These are phyloP conservation scores for Artemia franciscana DNA, from an alignment of 1,140 invertebrate genomes.

Conservation along the genomic window DNA sequence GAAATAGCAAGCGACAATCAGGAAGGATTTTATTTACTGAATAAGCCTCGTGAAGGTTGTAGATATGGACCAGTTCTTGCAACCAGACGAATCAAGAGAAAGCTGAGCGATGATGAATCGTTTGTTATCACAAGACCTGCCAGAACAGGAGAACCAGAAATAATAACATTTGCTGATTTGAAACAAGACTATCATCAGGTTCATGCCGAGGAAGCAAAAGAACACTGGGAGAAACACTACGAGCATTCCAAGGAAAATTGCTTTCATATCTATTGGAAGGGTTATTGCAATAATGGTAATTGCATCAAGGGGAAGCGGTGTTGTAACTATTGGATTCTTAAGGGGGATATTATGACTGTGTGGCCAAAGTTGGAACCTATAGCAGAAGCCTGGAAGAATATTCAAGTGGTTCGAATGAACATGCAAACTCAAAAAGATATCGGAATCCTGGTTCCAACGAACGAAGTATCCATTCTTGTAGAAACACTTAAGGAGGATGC, in stretches of 20 bases:
- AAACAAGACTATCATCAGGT: conserved; percentile 1
- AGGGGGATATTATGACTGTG: no score
- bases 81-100: not conserved
- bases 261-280: conserved; percentile 3
- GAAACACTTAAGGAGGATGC: no score
- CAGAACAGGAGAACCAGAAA: not conserved
- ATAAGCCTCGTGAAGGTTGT: not conserved
- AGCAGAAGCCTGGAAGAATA: no score
- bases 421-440: no score
- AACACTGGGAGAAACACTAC: not conserved
- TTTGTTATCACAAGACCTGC: not conserved
- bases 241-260: not conserved
- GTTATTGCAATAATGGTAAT: no score
- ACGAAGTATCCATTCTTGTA: no score
- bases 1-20: not conserved
- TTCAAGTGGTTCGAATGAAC: no score
- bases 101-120: not conserved
- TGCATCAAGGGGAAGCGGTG: no score
- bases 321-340: no score
- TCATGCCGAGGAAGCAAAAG: not conserved
- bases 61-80: not conserved
- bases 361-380: no score
- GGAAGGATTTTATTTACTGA: conserved; percentile 2
- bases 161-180: not conserved
- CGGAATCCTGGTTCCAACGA: no score